Evolutionary conservation across 2,797 vertebrate genomes (phyloP).

Genomic region (Balearica regulorum): DNA sequence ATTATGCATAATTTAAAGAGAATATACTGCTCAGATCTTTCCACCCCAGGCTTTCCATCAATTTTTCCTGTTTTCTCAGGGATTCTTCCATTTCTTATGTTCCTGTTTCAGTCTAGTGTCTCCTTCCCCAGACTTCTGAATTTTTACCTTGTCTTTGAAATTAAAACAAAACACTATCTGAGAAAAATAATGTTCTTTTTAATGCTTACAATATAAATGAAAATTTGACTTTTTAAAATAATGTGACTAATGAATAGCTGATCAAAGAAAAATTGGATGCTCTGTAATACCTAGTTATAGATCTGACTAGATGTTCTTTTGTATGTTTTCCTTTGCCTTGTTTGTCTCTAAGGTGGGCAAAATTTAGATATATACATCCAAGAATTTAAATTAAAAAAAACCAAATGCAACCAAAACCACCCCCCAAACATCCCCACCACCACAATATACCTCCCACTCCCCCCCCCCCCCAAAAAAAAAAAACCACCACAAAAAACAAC

Average conservation of each 20-base stretch:
- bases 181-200: not conserved
- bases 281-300: not conserved
- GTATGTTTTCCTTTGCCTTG: not conserved
- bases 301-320: not conserved
- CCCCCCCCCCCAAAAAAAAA: not conserved
- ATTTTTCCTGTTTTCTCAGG: not conserved
- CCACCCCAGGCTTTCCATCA: not conserved
- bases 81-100: not conserved
- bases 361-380: not conserved
- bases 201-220: not conserved
- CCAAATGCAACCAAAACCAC: not conserved
- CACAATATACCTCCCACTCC: no score
- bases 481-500: not conserved
- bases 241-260: not conserved
- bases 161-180: not conserved
- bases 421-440: not conserved
- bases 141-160: not conserved
- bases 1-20: not conserved
- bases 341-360: not conserved
- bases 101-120: not conserved
- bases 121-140: not conserved
- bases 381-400: not conserved
- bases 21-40: not conserved
- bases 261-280: not conserved
- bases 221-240: not conserved